These are phyloP conservation scores for Loripinus fragilis DNA, from an alignment of 2,888 invertebrate species.

Conservation along the genomic window DNA sequence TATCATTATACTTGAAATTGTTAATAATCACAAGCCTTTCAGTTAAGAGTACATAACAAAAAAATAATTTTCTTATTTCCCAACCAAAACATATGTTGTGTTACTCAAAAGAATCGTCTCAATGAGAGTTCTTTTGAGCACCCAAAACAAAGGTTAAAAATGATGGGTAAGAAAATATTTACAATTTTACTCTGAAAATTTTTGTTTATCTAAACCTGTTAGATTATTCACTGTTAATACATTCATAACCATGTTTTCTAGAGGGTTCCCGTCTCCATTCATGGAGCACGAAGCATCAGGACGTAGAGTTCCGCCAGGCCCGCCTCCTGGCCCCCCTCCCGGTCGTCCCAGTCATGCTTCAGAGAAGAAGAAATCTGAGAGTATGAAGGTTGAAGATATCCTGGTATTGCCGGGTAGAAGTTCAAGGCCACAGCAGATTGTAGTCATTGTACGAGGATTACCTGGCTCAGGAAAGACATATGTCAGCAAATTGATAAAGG, in stretches of 20 bases:
- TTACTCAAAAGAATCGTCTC: too few species aligned
- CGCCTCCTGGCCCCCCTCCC: constrained; percentile 43
- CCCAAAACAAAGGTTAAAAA: too few species aligned
- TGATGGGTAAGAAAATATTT: too few species aligned
- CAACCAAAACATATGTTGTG: too few species aligned
- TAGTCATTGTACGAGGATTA: constrained; percentile 94
- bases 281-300: constrained; percentile 37
- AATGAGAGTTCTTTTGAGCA: too few species aligned
- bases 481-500: constrained; percentile 82
- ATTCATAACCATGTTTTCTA: constrained; percentile 6
- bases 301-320: constrained; percentile 45
- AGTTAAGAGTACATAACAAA: too few species aligned
- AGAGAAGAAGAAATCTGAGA: constrained; percentile 13
- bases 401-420: constrained; percentile 91
- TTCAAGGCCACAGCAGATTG: constrained; percentile 91
- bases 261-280: constrained; percentile 57
- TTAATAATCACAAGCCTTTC: too few species aligned
- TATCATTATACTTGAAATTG: too few species aligned
- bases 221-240: too few species aligned
- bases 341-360: constrained; percentile 27
- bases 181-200: too few species aligned
- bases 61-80: too few species aligned
- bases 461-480: constrained; percentile 98
- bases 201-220: too few species aligned
- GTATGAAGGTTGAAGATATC: constrained; percentile 90